Base-by-base conservation (phyloP, 2,888 invertebrate species). In the Dichetophora obliterata region DNA sequence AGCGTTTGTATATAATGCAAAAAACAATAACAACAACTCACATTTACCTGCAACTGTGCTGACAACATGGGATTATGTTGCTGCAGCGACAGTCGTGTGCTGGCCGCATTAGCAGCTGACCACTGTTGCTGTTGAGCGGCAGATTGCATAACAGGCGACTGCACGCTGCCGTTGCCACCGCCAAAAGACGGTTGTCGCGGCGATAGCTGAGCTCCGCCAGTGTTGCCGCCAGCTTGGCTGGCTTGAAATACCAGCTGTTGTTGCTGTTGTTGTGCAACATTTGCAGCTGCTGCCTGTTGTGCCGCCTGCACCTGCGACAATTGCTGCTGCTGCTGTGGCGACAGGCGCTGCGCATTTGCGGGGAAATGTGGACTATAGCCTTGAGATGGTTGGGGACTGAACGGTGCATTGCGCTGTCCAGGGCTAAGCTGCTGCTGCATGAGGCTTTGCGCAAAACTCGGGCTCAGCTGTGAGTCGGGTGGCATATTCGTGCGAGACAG, bases 31-130 rank as follows among this genome's bases (percentile, higher is more conserved):
- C 14, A 27, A 74, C 37, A 52, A 73, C 63, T 63, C 31, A 59
- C 48, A 83, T 92, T 92, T 90, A 95, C 95, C 86, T 94, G 94
- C 84, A 95, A 91, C 89, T 95, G 95, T 83, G 95, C 94, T 90
- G 94, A 95, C 85, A 97, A 91, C 96, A 97, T 96, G 43, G 96
- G 95, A 90, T 96, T 96, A 89, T 96, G 94, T 88, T 94, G 94
- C 85, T 94, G 94, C 78, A 93, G 91, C 76, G 92, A 92, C 83
- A 94, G 83, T 11, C 79, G 77, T 77, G 80, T 82, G 75, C 81
- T 76, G 75, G 76, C 76, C 66, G 78, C 74, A 76, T 74, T 76
- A 72, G 77, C 59, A 71, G 81, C 85, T 71, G 80, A 79, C 82
- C 52, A 75, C 54, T 43, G 79, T 63, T 69, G 80, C 68, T 73